Evolutionary conservation across 1,140 invertebrate species (phyloP), one percentile per base, ranked within the genome.

Genomic region (Apolygus lucorum): DNA sequence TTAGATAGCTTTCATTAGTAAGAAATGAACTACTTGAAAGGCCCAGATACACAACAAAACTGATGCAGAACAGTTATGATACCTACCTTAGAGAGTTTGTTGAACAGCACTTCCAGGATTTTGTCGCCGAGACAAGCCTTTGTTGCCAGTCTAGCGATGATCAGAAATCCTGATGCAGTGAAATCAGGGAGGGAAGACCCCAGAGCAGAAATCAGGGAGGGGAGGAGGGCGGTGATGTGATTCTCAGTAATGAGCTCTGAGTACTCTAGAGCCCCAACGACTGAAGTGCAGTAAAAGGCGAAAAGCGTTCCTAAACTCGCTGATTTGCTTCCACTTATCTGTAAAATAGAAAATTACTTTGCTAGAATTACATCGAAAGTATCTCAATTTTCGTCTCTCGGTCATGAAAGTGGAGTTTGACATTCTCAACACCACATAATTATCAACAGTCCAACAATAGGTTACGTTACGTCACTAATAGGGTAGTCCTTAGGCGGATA

Each of bases 221-320:
- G 86, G 21, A 94, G 75, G 2, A 95, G 79, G 22, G 85, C 81
- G 68, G 84, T 82, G 0, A 95, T 77, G 67, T 91, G 84, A 59
- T 83, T 76, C 74, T 95, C 91, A 0, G 81, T 84, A 0, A 21
- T 75, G 74, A 54, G 49, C 1, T 24, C 80, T 75, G 0, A 76
- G 76, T 59, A 79, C 76, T 72, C 89, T 82, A 28, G 93, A 22
- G 85, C 83, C 1, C 90, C 90, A 65, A 90, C 82, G 1, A 90
- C 77, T 1, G 86, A 84, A 1, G 86, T 86, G 68, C 88, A 87
- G 75, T 89, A 92, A 78, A 94, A 94, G 1, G 88, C 87, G 74
- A 91, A 87, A 8, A 90, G 79, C 0, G 87, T 87, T 63, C 85
- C 86, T 13, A 93, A 77, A 21, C 82, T 80, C 29, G 81, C 77